These are phyloP conservation scores for Mantis religiosa DNA, from an alignment of 2,888 invertebrate genomes.

Conservation along the genomic window DNA sequence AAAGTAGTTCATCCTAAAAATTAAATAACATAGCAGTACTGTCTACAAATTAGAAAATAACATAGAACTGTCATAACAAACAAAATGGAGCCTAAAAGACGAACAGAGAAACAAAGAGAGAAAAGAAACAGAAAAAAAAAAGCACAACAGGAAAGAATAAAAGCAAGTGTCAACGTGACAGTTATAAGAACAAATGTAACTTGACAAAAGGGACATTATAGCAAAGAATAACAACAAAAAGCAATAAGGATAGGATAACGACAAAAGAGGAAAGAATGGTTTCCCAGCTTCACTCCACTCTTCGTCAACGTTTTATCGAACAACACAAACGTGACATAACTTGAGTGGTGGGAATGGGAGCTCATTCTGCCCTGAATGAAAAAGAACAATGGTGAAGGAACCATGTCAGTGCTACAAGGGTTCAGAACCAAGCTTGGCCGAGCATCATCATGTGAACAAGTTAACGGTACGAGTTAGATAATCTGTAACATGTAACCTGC, in stretches of 20 bases:
- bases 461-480: neutral
- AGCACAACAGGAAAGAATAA: no score
- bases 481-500: neutral
- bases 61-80: no score
- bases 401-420: neutral
- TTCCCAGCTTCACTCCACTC: neutral
- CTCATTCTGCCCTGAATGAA: neutral
- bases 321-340: neutral
- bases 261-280: neutral
- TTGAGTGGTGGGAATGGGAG: neutral
- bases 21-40: no score
- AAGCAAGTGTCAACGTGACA: no score
- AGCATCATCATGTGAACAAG: neutral
- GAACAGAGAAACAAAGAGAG: neutral
- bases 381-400: neutral
- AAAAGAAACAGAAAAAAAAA: neutral
- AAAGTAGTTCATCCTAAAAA: no score
- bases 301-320: neutral
- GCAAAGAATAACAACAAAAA: neutral
- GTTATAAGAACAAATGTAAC: no score
- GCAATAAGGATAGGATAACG: neutral
- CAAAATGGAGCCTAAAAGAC: no score
- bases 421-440: no score
- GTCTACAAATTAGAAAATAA: no score
- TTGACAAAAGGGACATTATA: neutral